A percentile compares a stretch with the other conserved stretches of the same genome.
phyloP scores from a whole-genome alignment of 2,888 invertebrate species.

The Lypha dubia region DNA sequence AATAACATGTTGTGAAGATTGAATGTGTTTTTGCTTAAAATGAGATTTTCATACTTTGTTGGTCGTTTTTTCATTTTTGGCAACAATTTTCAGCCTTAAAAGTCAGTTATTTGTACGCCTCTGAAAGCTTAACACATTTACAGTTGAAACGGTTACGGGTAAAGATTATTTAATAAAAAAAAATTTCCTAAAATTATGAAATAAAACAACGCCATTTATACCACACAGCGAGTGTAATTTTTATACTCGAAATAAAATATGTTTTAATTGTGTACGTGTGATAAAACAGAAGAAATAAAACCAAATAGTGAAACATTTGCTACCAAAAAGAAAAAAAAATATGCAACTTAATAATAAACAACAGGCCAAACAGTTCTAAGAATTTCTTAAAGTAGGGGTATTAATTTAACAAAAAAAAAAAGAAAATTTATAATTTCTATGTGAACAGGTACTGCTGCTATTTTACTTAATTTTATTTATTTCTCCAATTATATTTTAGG shows the following conservation, averaged over 20 bases:
- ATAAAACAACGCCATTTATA: conserved; percentile 43
- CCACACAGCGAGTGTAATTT: conserved; percentile 33
- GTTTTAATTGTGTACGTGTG: conserved; percentile 49
- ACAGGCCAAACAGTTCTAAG: neutral
- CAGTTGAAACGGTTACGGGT: conserved; percentile 71
- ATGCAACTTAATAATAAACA: neutral
- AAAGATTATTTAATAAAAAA: conserved; percentile 51
- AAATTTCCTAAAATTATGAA: conserved; percentile 16
- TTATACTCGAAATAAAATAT: conserved; percentile 23
- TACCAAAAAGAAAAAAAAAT: neutral
- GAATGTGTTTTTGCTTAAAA: conserved; percentile 31
- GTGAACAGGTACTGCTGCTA: neutral
- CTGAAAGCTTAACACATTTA: conserved; percentile 63
- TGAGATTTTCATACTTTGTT: conserved; percentile 38
- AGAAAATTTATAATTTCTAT: conserved; percentile 1
- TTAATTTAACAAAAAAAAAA: neutral
- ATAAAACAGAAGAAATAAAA: conserved; percentile 21
- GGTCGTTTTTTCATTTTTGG: conserved; percentile 54
- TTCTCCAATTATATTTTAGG: no score
- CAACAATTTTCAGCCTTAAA: conserved; percentile 46
- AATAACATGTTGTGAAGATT: conserved; percentile 17
- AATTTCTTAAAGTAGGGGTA: neutral
- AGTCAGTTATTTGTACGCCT: conserved; percentile 68
- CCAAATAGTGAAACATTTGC: conserved; percentile 13
- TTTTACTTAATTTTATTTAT: neutral